Conservation (phyloP, 1,140 invertebrate species). For the Trichoplusia ni region DNA sequence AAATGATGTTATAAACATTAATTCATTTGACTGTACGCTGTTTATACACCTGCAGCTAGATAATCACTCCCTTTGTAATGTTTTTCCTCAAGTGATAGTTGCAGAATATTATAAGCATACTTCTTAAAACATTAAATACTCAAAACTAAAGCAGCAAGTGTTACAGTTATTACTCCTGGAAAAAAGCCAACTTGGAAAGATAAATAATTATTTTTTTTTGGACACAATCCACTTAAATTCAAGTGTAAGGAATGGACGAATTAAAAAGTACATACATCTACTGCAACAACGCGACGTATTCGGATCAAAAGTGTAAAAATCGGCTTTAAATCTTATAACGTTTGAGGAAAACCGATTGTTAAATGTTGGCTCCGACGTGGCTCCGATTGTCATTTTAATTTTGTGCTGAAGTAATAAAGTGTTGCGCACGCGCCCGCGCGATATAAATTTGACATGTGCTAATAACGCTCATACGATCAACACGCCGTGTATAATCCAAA, state of each 20-base stretch:
- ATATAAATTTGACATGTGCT: constrained; percentile 11
- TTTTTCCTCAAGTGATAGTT: neutral
- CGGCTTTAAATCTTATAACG: neutral
- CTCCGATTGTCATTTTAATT: neutral
- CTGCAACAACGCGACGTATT: too few species aligned
- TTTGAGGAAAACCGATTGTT: neutral
- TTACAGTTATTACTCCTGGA: too few species aligned
- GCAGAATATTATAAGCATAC: neutral
- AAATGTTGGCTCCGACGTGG: too few species aligned
- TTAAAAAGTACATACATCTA: neutral
- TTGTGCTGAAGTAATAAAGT: neutral
- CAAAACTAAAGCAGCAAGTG: constrained; percentile 47
- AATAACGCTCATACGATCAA: neutral
- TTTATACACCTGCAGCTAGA: too few species aligned
- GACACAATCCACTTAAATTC: constrained; percentile 9
- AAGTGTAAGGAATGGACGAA: neutral
- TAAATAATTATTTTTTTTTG: constrained; percentile 50
- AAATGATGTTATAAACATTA: neutral
- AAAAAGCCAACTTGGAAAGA: constrained; percentile 54
- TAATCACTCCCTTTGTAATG: too few species aligned
- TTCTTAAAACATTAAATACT: neutral
- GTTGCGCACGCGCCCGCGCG: neutral
- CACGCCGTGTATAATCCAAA: constrained; percentile 2
- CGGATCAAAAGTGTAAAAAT: too few species aligned
- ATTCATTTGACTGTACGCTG: too few species aligned